Evolutionary conservation across 23 tunicate genomes (phyloP).

Genomic region (Halocynthia aurantium): DNA sequence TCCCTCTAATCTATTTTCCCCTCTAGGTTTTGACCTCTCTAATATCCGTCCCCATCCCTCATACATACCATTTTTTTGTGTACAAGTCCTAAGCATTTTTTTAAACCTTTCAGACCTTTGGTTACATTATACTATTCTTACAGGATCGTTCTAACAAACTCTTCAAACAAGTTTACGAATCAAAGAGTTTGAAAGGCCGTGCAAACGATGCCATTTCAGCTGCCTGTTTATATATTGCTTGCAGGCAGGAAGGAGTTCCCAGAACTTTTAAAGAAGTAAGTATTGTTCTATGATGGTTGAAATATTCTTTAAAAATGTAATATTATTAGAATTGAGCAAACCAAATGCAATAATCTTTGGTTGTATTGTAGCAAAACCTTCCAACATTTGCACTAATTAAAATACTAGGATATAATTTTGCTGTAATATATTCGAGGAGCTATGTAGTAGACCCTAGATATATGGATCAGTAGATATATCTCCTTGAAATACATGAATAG

Average conservation of each 20-base stretch:
- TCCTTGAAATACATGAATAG: background rate
- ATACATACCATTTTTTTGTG: too few species aligned
- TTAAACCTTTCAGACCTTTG: background rate
- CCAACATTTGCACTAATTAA: too few species aligned
- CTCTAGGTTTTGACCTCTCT: too few species aligned
- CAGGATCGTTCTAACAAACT: conserved; percentile 79
- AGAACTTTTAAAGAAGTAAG: conserved; percentile 92
- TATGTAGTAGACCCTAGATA: too few species aligned
- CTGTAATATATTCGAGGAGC: too few species aligned
- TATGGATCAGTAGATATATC: background rate
- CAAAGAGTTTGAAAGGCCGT: conserved; percentile 83
- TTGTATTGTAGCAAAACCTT: too few species aligned
- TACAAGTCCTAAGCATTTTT: background rate
- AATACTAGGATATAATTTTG: too few species aligned
- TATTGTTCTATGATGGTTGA: background rate
- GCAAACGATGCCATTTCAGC: conserved; percentile 98
- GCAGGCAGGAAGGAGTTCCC: conserved; percentile 96
- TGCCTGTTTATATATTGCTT: conserved; percentile 98
- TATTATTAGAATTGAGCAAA: too few species aligned
- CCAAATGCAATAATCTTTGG: too few species aligned
- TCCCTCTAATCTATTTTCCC: too few species aligned
- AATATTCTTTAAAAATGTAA: too few species aligned
- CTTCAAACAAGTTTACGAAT: conserved; percentile 96
- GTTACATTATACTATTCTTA: background rate
- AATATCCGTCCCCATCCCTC: too few species aligned